These are phyloP conservation scores for Styela plicata DNA, from an alignment of 23 tunicate genomes.

Conservation along the genomic window DNA sequence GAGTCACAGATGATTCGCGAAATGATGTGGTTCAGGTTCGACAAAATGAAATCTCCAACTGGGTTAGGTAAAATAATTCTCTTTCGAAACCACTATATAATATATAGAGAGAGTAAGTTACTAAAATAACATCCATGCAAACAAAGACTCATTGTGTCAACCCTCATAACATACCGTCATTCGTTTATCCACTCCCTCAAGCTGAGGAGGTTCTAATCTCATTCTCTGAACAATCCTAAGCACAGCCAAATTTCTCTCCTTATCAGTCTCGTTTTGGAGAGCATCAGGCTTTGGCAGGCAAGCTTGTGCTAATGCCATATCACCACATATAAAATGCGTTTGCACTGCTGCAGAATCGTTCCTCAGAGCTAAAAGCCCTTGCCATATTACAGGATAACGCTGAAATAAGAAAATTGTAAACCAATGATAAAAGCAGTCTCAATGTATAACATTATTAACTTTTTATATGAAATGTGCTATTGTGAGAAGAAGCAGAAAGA, in stretches of 20 bases:
- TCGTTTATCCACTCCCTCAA: slow-evolving; percentile 38
- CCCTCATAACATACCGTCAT: slow-evolving; percentile 58
- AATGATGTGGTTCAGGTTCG: no score
- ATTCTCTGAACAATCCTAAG: slow-evolving; percentile 75
- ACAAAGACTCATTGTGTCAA: no score
- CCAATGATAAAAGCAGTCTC: no score
- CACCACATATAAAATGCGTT: slow-evolving; percentile 78
- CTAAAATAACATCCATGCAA: no score
- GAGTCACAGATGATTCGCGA: no score
- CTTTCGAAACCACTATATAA: no score
- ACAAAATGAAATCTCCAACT: no score
- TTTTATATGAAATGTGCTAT: no score
- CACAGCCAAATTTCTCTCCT: slow-evolving; percentile 38
- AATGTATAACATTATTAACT: no score
- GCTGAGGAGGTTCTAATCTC: slow-evolving; percentile 61
- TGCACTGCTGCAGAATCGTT: slow-evolving; percentile 86
- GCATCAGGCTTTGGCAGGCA: slow-evolving; percentile 51
- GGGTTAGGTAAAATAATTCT: no score
- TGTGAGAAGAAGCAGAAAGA: no score
- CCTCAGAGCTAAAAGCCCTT: slow-evolving; percentile 75
- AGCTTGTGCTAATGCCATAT: slow-evolving; percentile 38
- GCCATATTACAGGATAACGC: slow-evolving; percentile 99
- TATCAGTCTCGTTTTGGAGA: slow-evolving; percentile 5
- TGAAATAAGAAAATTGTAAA: slow-evolving; percentile 18
- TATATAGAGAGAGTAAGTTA: no score